phyloP scores from a whole-genome alignment of 2,797 vertebrate species.

The Mus caroli region DNA sequence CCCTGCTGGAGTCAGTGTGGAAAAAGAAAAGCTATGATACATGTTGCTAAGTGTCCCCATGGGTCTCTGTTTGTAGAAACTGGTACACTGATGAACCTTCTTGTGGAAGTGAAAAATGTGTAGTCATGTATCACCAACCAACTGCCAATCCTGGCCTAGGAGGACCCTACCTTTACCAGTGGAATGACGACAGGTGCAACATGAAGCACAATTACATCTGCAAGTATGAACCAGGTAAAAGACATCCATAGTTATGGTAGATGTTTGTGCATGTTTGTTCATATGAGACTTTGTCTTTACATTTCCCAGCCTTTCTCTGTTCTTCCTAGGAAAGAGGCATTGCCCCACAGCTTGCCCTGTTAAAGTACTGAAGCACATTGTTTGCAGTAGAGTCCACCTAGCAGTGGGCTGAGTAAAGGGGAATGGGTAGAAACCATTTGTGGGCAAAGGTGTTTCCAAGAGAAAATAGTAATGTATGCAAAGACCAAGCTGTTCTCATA shows the following conservation, averaged over 20 bases:
- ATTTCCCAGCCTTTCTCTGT: background rate
- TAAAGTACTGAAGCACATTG: background rate
- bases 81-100: constrained; percentile 99
- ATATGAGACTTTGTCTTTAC: background rate
- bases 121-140: constrained; percentile 99
- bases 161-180: constrained; percentile 96
- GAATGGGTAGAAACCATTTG: background rate
- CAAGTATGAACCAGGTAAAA: constrained; percentile 94
- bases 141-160: constrained; percentile 95
- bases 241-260: accelerated
- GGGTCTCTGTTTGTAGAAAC: constrained; percentile 89
- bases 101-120: constrained; percentile 97
- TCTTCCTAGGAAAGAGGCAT: background rate
- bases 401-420: background rate
- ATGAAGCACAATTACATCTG: constrained; percentile 99
- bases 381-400: background rate
- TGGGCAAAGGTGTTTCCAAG: background rate
- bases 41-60: background rate
- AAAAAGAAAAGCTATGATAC: background rate
- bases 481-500: background rate
- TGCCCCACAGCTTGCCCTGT: background rate
- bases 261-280: background rate
- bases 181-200: constrained; percentile 99
- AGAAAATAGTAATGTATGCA: constrained; percentile 15
- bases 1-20: background rate